phyloP scores from a whole-genome alignment of 2,797 vertebrate genomes.

The Anas flavirostris region DNA sequence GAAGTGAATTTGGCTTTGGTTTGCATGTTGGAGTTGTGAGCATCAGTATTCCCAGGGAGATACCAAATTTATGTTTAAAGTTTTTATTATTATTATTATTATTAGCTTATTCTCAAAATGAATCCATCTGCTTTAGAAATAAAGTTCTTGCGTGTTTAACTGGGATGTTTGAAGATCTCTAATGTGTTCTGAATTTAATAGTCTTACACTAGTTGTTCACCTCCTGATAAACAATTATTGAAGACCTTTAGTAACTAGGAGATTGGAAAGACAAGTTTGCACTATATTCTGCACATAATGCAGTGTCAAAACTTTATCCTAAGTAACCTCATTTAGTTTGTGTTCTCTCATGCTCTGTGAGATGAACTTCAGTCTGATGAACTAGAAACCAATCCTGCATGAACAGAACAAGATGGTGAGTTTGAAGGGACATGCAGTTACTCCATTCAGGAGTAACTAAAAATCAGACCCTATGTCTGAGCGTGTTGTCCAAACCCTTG shows the following conservation, averaged over 20 bases:
- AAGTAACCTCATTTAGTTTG: too few relatives aligned
- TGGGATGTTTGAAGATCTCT: neutral
- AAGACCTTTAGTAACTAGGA: neutral
- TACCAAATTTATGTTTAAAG: neutral
- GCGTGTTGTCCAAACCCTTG: neutral
- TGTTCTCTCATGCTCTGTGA: neutral
- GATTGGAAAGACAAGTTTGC: neutral
- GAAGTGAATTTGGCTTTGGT: neutral
- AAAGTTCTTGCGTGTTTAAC: neutral
- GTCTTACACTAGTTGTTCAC: neutral
- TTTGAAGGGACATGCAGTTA: neutral
- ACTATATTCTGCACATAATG: neutral
- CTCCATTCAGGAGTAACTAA: neutral
- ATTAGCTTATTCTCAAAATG: neutral
- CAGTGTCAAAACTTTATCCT: neutral
- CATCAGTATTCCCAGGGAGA: neutral
- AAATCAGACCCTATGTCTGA: neutral
- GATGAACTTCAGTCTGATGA: too few relatives aligned
- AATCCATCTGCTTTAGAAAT: neutral
- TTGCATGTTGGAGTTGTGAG: neutral
- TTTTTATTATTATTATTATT: neutral
- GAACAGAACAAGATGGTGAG: neutral
- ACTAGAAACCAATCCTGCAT: neutral
- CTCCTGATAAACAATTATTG: neutral
- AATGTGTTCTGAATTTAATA: neutral